A percentile compares a stretch with the other conserved stretches of the same genome.
phyloP scores from a whole-genome alignment of 2,113 vertebrate genomes.

The Gymnogyps californianus region DNA sequence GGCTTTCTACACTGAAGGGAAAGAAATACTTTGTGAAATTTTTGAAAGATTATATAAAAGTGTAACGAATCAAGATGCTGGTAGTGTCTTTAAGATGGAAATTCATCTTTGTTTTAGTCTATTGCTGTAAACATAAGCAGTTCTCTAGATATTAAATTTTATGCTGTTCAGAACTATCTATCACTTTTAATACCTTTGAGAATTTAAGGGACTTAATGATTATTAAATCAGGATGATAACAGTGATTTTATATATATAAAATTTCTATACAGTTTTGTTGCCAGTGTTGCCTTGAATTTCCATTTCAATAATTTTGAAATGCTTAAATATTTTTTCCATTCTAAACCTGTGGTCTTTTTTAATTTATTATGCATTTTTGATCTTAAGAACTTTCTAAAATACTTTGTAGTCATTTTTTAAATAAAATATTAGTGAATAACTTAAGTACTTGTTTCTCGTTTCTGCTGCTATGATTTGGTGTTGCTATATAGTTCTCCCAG shows the following conservation, averaged over 20 bases:
- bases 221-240: neutral
- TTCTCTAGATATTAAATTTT: neutral
- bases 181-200: neutral
- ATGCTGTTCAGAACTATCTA: neutral
- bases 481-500: neutral
- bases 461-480: neutral
- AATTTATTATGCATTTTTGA: neutral
- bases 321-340: conserved; percentile 40
- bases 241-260: neutral
- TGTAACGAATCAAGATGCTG: neutral
- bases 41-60: neutral
- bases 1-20: neutral
- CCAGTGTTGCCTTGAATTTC: conserved; percentile 4
- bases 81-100: neutral
- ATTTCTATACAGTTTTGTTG: neutral
- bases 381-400: neutral
- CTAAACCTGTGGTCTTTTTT: conserved; percentile 36
- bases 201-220: neutral
- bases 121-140: neutral
- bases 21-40: neutral
- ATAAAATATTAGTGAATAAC: conserved; percentile 62
- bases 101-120: neutral
- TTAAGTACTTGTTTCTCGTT: neutral
- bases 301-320: neutral
- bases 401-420: conserved; percentile 63